Conservation (phyloP, 1,140 invertebrate species). For the Drosophila mauritiana region DNA sequence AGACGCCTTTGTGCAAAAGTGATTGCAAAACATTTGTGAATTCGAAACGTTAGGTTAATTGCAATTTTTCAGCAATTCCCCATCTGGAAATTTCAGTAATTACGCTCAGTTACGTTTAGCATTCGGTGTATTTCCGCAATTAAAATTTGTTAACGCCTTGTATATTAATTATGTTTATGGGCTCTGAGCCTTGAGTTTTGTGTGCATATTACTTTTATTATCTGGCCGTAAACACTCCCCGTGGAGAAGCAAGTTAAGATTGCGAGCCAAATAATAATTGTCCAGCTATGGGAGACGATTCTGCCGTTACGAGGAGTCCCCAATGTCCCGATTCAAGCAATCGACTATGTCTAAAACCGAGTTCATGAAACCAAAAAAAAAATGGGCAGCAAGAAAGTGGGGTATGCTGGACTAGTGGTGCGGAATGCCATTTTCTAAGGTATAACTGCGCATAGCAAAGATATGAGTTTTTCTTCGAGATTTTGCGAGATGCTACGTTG, state of each 20-base stretch:
- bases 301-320: not conserved
- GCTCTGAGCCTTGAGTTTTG: not conserved
- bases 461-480: too few relatives aligned
- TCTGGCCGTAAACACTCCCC: slow-evolving; percentile 29
- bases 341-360: not conserved
- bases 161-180: slow-evolving; percentile 22
- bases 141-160: slow-evolving; percentile 15
- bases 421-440: too few relatives aligned
- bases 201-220: slow-evolving; percentile 20
- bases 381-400: not conserved
- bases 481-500: too few relatives aligned
- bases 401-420: too few relatives aligned
- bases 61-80: not conserved
- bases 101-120: slow-evolving; percentile 1
- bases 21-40: too few relatives aligned
- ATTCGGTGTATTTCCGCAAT: slow-evolving; percentile 1
- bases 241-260: slow-evolving; percentile 19
- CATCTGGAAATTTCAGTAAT: slow-evolving; percentile 12
- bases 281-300: slow-evolving; percentile 1
- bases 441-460: too few relatives aligned
- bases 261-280: slow-evolving; percentile 23
- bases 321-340: not conserved
- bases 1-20: too few relatives aligned
- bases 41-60: too few relatives aligned
- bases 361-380: not conserved